Evolutionary conservation across 2,888 invertebrate species (phyloP), one percentile per base, ranked within the genome.

Genomic region (Eurois occulta): DNA sequence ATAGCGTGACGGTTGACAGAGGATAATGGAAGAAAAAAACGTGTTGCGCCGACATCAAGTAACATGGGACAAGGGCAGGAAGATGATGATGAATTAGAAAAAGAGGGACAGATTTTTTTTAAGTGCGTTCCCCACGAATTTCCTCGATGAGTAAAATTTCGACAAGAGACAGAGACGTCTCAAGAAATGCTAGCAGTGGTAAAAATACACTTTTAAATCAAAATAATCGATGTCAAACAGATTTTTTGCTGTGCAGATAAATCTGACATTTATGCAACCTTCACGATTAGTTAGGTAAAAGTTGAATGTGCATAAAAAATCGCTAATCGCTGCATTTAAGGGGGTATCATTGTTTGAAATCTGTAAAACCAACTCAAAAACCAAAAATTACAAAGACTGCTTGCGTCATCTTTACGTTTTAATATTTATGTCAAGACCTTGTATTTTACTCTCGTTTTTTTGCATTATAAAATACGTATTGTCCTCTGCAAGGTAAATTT

Each of bases 351-450:
- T 73, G 4, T 28, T 28, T n/a, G 24, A 55, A 32, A 55, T 11
- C 28, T 35, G 18, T n/a, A 28, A n/a, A 28, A n/a, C 5, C 1
- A 28, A 73, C 7, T 24, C 2, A 46, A 48, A 28, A n/a, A 41
- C 62, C 8, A 6, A 18, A 18, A 41, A 52, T n/a, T 24, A 78
- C 21, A n/a, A 46, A 32, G 1, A 46, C 5, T 60, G 28, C 24
- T 69, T 28, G 52, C 64, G 48, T 58, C 24, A 68, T 62, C 4
- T n/a, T 32, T 64, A 66, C 28, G 4, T 65, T 52, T 32, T 55
- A 66, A 67, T 73, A 75, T 68, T 35, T 32, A n/a, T 55, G n/a
- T n/a, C 35, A 24, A 46, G 67, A 68, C 52, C 52, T 79, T 68
- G 67, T 32, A 0, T 41, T 13, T 41, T 41, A 58, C 46, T 68